A percentile compares a stretch with the other conserved stretches of the same genome.
Conservation (phyloP, 1,140 invertebrate genomes). For the Caenorhabditis remanei region DNA sequence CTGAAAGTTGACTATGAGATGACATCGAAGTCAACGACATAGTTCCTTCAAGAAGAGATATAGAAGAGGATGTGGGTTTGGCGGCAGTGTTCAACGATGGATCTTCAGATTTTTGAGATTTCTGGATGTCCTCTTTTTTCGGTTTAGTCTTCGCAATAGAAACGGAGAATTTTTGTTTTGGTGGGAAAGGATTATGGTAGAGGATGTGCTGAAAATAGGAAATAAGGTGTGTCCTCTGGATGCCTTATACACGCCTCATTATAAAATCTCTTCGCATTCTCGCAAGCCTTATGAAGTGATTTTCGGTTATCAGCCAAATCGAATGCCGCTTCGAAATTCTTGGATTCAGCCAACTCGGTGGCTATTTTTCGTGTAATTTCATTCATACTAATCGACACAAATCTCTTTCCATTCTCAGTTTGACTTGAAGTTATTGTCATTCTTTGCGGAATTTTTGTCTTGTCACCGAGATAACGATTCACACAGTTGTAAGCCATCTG, state of each 20-base stretch:
- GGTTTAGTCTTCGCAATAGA: not conserved
- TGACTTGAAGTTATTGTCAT: constrained; percentile 13
- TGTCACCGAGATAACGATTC: not conserved
- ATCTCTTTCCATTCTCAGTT: not conserved
- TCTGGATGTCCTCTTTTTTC: not conserved
- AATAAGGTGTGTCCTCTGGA: not conserved
- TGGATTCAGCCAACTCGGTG: not conserved
- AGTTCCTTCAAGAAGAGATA: not conserved
- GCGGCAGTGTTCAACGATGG: not conserved
- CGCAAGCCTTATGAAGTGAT: not conserved
- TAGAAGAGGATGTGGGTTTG: not conserved
- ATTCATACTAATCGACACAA: constrained; percentile 1
- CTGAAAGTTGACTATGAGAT: constrained; percentile 19
- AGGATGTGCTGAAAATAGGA: constrained; percentile 31
- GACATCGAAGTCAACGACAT: constrained; percentile 38
- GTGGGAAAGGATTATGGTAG: constrained; percentile 32
- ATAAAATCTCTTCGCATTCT: constrained; percentile 23
- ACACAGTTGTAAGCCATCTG: constrained; percentile 11
- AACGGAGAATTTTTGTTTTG: not conserved
- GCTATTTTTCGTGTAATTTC: not conserved
- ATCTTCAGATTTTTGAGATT: not conserved
- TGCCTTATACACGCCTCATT: not conserved
- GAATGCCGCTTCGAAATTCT: constrained; percentile 20
- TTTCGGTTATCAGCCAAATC: constrained; percentile 16
- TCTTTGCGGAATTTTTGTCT: not conserved